phyloP scores from a whole-genome alignment of 92 coral and sea anemone species.

The Porites lobata region DNA sequence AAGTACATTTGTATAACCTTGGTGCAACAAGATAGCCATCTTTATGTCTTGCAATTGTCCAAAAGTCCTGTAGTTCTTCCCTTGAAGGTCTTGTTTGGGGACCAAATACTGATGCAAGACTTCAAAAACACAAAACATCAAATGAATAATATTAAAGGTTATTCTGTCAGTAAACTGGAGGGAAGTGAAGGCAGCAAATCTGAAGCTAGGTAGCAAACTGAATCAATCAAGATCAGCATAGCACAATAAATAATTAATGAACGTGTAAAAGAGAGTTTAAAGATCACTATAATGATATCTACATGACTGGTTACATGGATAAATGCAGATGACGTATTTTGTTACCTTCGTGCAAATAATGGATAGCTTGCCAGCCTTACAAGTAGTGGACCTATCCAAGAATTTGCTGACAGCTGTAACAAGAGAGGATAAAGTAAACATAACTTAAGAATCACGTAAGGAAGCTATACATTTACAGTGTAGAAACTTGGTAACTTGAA shows the following conservation, averaged over 20 bases:
- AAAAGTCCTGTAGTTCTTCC: slow-evolving; percentile 87
- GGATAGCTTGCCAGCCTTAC: slow-evolving; percentile 76
- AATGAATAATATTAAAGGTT: background rate
- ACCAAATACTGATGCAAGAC: slow-evolving; percentile 89
- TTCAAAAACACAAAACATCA: background rate
- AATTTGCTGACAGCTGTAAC: slow-evolving; percentile 59
- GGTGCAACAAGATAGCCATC: slow-evolving; percentile 88
- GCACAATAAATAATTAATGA: no score
- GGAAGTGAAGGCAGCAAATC: background rate
- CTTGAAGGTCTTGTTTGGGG: slow-evolving; percentile 84
- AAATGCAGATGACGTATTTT: no score
- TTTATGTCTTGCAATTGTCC: slow-evolving; percentile 82
- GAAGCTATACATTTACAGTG: no score
- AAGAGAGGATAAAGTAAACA: background rate
- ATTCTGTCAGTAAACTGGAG: background rate
- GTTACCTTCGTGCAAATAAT: slow-evolving; percentile 85
- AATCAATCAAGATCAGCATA: no score
- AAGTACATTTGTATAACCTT: slow-evolving; percentile 53
- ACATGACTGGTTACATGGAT: no score
- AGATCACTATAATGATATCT: no score
- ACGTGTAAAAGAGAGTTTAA: no score
- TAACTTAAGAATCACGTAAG: background rate
- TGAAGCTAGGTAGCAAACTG: no score
- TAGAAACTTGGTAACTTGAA: no score
- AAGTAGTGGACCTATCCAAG: slow-evolving; percentile 82